These are phyloP conservation scores for Allobates femoralis DNA, from an alignment of 2,797 vertebrate species.

Conservation along the genomic window DNA sequence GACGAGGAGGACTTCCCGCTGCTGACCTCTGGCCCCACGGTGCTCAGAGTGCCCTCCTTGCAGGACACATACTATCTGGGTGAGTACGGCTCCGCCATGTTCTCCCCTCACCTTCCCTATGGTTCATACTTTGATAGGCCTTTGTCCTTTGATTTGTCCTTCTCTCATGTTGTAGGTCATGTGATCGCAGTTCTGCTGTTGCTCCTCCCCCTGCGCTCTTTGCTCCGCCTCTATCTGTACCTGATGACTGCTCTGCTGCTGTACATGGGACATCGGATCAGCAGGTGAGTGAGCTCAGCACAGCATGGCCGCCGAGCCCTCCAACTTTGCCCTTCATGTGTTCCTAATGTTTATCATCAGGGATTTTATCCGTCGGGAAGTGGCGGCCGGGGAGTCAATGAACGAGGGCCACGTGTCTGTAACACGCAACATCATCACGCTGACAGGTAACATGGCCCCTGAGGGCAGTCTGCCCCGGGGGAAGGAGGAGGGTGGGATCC, in stretches of 20 bases:
- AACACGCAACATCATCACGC: constrained; percentile 77
- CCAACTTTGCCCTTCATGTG: background rate
- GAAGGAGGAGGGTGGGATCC: too few relatives aligned
- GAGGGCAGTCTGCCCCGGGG: too few relatives aligned
- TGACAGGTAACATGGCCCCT: constrained; percentile 82
- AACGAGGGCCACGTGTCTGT: constrained; percentile 76
- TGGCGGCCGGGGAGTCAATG: constrained; percentile 73
- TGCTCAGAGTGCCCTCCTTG: constrained; percentile 81
- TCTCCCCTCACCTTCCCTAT: rapidly evolving
- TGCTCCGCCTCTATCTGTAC: constrained; percentile 85
- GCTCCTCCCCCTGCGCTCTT: constrained; percentile 80
- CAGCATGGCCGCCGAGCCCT: too few relatives aligned
- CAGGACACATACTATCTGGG: constrained; percentile 84
- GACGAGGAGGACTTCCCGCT: constrained; percentile 79
- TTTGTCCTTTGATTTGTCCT: too few relatives aligned
- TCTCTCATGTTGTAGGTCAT: constrained; percentile 75
- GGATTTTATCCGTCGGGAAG: constrained; percentile 80
- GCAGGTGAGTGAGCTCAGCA: constrained; percentile 75
- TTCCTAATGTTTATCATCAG: constrained; percentile 67
- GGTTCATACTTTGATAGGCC: background rate
- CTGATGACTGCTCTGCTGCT: constrained; percentile 81
- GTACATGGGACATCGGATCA: constrained; percentile 81
- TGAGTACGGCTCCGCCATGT: constrained; percentile 63
- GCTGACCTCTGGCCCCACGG: constrained; percentile 79
- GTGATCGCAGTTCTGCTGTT: constrained; percentile 80